Evolutionary conservation across 2,888 invertebrate genomes (phyloP), one percentile per base, ranked within the genome.

Genomic region (Bellardia pandia): DNA sequence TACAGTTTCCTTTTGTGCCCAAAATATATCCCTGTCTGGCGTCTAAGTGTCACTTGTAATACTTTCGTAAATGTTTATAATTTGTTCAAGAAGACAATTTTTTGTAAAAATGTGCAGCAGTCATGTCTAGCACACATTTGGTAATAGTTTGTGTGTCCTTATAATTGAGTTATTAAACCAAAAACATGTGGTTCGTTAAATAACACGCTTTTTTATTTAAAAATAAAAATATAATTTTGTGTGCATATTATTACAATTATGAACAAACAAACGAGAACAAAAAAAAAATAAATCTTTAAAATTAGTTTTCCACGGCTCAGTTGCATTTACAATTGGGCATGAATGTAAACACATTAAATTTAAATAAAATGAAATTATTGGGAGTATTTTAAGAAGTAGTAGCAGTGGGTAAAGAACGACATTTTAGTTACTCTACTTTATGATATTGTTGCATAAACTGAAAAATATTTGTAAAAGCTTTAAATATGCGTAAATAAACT

Each of bases 261-360:
- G 42, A 74, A 56, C 1, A 60, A 64, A 40, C 37, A 42, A 14
- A 75, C 23, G 23, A 23, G 23, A 23, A 0, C 23, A 23, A 37
- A 66, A 45, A 2, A 80, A 72, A 78, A 84, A 76, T 76, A 89
- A 23, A n/a, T 45, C 30, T 72, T 90, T 90, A 90, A 93, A 93
- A 93, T 93, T 92, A 93, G 93, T 93, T 93, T 93, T 93, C 92
- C 93, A 92, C 90, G 93, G 92, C 91, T 92, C 92, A 92, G 89
- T 91, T 91, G 89, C 90, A 90, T 89, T 91, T 88, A 92, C 92
- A 93, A 92, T 93, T 92, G 92, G 91, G 92, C 92, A 91, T 89
- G 89, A 88, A 88, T 74, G 58, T 64, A 87, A 85, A 85, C 69
- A 83, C 40, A 86, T 80, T 86, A 60, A 87, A 53, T 42, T 66